Conservation (phyloP, 2,113 vertebrate genomes). For the Phylloscopus whistleri region DNA sequence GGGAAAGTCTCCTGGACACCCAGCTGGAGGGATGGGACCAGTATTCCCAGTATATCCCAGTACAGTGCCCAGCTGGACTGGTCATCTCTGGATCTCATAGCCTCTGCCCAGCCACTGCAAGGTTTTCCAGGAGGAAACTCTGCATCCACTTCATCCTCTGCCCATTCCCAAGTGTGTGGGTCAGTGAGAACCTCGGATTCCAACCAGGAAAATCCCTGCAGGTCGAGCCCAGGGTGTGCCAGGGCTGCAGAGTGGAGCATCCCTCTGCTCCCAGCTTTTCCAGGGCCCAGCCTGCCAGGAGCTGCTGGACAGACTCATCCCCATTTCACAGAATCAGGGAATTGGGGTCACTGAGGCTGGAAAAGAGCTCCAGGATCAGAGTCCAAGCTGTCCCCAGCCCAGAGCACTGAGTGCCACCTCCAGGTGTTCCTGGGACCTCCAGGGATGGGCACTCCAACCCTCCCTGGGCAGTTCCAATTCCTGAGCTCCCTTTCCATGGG, state of each 20-base stretch:
- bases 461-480: neutral
- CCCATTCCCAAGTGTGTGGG: neutral
- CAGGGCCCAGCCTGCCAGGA: neutral
- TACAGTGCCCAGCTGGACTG: neutral
- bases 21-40: neutral
- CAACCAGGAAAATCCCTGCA: neutral
- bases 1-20: neutral
- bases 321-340: neutral
- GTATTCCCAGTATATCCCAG: neutral
- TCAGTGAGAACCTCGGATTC: neutral
- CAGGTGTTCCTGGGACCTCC: neutral
- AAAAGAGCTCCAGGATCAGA: neutral
- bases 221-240: neutral
- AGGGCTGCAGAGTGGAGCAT: neutral
- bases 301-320: neutral
- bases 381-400: neutral
- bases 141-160: neutral
- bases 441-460: neutral
- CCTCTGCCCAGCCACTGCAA: neutral
- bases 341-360: neutral
- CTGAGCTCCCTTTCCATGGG: no score
- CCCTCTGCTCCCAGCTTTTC: neutral
- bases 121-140: neutral
- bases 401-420: neutral
- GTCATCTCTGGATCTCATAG: neutral